Evolutionary conservation across 2,113 vertebrate genomes (phyloP), one percentile per base, ranked within the genome.

Genomic region (Australoheros scitulus): DNA sequence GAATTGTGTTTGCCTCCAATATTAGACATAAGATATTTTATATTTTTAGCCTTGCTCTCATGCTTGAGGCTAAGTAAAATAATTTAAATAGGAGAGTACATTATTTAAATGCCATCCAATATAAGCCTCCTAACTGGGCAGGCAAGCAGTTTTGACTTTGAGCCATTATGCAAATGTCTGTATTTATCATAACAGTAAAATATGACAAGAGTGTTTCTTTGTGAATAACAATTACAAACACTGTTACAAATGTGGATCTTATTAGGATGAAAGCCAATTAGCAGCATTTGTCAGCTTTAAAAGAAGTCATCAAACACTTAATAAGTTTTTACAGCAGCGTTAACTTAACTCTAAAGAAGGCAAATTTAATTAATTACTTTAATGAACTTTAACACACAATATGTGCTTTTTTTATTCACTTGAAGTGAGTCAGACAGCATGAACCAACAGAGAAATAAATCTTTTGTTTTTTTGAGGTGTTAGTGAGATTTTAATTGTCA

Each of bases 61-160:
- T 76, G 84, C 89, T 85, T 65, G 41, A 82, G 79, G 86, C 63
- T 3, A 61, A 63, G 84, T 87, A 79, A 85, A 87, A 82, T 68
- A 72, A 75, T 80, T 84, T 76, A 70, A 91, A 92, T 89, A 77
- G 78, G 76, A 81, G 41, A 87, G 80, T 76, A 61, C 79, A 87
- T 91, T 63, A 84, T 87, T 93, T 80, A 82, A 91, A 91, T 89
- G 84, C 76, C 89, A 83, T 79, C 76, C 63, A 80, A 86, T 91
- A 88, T 85, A 81, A 86, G 85, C 81, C 60, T 60, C 56, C 70
- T 82, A 70, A 88, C 87, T 83, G 79, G 64, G 80, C 64, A 80
- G 61, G 60, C 78, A 85, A 57, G 68, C 78, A 52, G 77, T 78
- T 89, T 83, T 88, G 87, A 89, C 87, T 92, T 84, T 83, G 77